Percentiles rank a stretch among this genome's conserved stretches.
phyloP scores from a whole-genome alignment of 2,113 vertebrate genomes.

The Callithrix jacchus region DNA sequence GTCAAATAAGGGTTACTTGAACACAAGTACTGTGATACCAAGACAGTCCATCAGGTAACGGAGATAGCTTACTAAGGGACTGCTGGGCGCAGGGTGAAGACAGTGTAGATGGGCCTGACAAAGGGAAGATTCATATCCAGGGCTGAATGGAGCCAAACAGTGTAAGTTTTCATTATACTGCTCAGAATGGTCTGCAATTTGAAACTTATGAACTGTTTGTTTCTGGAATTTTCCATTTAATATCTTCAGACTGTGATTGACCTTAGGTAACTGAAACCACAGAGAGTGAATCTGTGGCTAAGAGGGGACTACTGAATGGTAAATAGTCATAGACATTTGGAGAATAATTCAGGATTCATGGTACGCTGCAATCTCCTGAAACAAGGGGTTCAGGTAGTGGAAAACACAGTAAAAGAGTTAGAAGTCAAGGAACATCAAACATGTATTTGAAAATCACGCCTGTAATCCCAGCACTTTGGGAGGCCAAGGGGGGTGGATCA shows the following conservation, averaged over 20 bases:
- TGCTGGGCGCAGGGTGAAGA: not conserved
- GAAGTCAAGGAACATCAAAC: not conserved
- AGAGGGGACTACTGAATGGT: not conserved
- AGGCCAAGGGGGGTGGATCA: too few relatives aligned
- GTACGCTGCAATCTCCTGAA: not conserved
- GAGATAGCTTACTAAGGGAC: not conserved
- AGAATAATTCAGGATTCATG: not conserved
- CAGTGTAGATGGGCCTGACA: not conserved
- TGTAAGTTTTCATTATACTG: not conserved
- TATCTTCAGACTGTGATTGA: not conserved
- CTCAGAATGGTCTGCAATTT: not conserved
- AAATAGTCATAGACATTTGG: not conserved
- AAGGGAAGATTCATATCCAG: not conserved
- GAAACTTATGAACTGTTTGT: not conserved
- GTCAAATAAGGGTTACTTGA: not conserved
- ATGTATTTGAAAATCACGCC: not conserved
- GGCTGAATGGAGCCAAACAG: not conserved
- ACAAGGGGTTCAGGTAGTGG: not conserved
- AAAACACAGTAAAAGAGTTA: not conserved
- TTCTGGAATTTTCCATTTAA: not conserved
- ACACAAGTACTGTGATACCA: not conserved
- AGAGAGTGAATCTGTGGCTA: not conserved
- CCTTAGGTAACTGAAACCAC: not conserved
- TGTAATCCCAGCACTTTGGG: too few relatives aligned
- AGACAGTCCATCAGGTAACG: not conserved